phyloP scores from a whole-genome alignment of 2,113 vertebrate species.

The Aegotheles bennettii region DNA sequence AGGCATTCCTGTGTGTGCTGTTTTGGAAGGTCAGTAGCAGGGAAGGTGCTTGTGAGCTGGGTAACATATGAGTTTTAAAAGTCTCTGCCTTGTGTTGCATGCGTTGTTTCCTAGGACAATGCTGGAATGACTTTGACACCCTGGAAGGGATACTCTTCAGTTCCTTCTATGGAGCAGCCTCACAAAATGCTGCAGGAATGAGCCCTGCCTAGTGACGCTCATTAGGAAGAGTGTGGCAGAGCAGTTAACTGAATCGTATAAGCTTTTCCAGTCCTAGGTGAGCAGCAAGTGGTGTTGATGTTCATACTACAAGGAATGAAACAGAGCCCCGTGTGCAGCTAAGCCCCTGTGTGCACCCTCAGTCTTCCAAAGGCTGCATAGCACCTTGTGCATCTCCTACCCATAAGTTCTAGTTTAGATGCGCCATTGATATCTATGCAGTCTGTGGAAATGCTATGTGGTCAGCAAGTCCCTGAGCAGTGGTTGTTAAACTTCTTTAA shows the following conservation, averaged over 20 bases:
- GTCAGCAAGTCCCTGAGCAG: neutral
- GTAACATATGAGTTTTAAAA: neutral
- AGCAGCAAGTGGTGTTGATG: neutral
- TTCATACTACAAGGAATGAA: neutral
- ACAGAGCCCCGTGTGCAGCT: accelerated
- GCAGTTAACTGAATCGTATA: neutral
- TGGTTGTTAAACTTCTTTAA: neutral
- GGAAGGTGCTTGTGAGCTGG: neutral
- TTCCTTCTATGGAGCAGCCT: neutral
- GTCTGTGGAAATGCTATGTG: neutral
- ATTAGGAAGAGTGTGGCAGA: neutral
- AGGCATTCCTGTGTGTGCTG: neutral
- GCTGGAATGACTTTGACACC: neutral
- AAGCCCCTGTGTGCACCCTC: neutral
- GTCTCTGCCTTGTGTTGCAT: neutral
- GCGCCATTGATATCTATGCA: neutral
- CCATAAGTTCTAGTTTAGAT: neutral
- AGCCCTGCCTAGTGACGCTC: accelerated
- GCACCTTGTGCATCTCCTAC: neutral
- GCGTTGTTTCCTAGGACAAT: neutral
- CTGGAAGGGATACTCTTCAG: neutral
- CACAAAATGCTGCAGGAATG: neutral
- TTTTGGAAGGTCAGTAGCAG: neutral
- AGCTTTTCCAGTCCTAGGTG: neutral
- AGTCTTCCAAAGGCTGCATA: neutral